These are phyloP conservation scores for Urechis unicinctus DNA, from an alignment of 2,888 invertebrate genomes.

Conservation along the genomic window DNA sequence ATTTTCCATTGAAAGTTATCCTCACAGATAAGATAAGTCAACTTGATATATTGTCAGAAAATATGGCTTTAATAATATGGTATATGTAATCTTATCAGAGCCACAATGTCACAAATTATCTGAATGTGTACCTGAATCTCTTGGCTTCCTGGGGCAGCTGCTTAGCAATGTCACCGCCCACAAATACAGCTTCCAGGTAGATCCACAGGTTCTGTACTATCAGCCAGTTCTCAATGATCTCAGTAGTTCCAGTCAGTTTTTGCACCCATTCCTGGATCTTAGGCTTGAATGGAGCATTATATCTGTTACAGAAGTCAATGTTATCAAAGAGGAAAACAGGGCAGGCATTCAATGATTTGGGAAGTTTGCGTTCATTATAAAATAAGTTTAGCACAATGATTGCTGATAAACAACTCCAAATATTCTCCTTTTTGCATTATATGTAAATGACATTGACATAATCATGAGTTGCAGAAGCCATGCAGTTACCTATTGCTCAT, in stretches of 20 bases:
- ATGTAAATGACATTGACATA: no score
- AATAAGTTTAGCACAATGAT: neutral
- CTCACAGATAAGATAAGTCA: neutral
- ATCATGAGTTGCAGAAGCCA: no score
- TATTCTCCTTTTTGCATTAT: neutral
- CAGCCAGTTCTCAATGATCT: constrained; percentile 94
- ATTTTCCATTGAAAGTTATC: neutral
- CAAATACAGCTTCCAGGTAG: constrained; percentile 93
- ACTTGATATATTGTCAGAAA: constrained; percentile 25
- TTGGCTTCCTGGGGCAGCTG: constrained; percentile 66
- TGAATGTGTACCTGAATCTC: constrained; percentile 5
- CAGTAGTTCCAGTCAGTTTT: constrained; percentile 91
- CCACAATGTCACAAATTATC: constrained; percentile 18
- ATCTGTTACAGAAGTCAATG: constrained; percentile 53
- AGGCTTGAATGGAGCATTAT: constrained; percentile 93
- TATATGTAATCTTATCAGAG: no score
- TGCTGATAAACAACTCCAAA: neutral
- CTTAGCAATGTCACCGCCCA: constrained; percentile 96
- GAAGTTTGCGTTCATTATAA: neutral
- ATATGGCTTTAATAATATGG: no score
- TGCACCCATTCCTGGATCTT: constrained; percentile 95
- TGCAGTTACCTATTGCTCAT: constrained; percentile 71
- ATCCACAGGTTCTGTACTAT: constrained; percentile 98
- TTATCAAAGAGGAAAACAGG: neutral
- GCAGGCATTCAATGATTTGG: neutral